Base-by-base conservation (phyloP, 1,140 invertebrate species). In the Drosophila willistoni region DNA sequence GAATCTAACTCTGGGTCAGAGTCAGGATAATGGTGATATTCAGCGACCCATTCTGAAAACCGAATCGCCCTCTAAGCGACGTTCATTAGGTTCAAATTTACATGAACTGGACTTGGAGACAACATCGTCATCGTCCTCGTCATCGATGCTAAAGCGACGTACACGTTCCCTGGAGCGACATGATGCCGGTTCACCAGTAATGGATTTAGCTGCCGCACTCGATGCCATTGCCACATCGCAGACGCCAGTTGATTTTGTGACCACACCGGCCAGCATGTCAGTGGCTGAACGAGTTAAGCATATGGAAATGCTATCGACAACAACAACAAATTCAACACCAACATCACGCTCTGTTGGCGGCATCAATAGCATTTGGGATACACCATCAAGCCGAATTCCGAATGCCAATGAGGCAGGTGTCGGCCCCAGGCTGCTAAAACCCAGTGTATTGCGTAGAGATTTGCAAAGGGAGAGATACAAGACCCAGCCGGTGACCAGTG, bases 401-500 rank as follows among this genome's bases (percentile, higher is more conserved):
- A 47, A 47, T 47, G 19, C 44, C 71, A 13, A 63, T 62, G 44
- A 69, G 13, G 42, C 34, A 3, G 61, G 34, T 41, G 41, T 64
- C 51, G 6, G 25, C 0, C 93, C 93, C 3, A 93, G 93, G 62
- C 17, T 91, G 0, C 62, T 90, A 1, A 91, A 91, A 54, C 87
- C 92, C 81, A 93, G 81, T 87, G 93, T 71, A 79, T 90, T 73
- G 56, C 79, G 93, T 14, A 91, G 94, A 55, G 93, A 93, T 71
- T 80, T 93, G 14, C 93, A 94, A 68, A 93, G 92, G 51, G 94
- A 94, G 66, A 93, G 95, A 22, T 94, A 94, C 82, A 94, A 94
- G 79, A 95, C 95, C 2, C 95, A 95, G 85, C 95, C 95, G 0
- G 93, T 96, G 64, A 95, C 95, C 33, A 93, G 94, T 12, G 93